Conservation (phyloP, 1,140 invertebrate species). For the Vanessa tameamea region DNA sequence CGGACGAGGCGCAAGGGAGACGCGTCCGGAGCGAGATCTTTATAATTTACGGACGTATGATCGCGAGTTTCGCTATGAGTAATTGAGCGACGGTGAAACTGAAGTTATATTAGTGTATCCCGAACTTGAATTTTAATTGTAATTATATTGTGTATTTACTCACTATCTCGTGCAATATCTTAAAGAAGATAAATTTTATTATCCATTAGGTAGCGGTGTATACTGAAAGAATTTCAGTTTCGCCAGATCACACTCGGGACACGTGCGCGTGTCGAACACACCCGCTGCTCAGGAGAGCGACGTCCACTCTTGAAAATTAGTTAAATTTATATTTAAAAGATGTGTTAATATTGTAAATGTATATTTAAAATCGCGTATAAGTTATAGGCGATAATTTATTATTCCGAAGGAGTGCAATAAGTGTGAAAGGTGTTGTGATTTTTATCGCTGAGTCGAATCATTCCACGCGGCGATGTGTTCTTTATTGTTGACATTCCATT, state of each 20-base stretch:
- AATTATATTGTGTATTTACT: conserved; percentile 33
- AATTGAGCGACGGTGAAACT: conserved; percentile 50
- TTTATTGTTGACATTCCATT: conserved; percentile 73
- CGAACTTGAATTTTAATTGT: conserved; percentile 29
- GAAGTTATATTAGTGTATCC: conserved; percentile 46
- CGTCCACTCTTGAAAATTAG: conserved; percentile 69
- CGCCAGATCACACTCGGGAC: conserved; percentile 37
- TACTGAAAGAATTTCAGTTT: conserved; percentile 58
- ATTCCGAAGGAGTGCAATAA: conserved; percentile 78
- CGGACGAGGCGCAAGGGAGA: neutral
- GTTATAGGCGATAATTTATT: conserved; percentile 72
- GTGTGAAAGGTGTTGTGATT: conserved; percentile 75
- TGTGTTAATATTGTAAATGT: conserved; percentile 81
- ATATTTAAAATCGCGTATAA: conserved; percentile 72
- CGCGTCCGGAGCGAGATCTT: conserved; percentile 10
- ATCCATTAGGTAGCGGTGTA: conserved; percentile 33
- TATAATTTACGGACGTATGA: conserved; percentile 38
- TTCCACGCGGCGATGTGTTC: conserved; percentile 54
- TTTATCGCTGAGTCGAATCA: conserved; percentile 59
- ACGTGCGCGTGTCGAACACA: conserved; percentile 4
- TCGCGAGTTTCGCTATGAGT: conserved; percentile 31
- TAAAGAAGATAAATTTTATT: conserved; percentile 27
- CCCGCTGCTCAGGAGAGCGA: conserved; percentile 44
- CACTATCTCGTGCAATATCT: conserved; percentile 47
- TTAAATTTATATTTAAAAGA: conserved; percentile 79